These are phyloP conservation scores for Campylomormyrus numenius DNA, from an alignment of 2,113 vertebrate species.

Conservation along the genomic window DNA sequence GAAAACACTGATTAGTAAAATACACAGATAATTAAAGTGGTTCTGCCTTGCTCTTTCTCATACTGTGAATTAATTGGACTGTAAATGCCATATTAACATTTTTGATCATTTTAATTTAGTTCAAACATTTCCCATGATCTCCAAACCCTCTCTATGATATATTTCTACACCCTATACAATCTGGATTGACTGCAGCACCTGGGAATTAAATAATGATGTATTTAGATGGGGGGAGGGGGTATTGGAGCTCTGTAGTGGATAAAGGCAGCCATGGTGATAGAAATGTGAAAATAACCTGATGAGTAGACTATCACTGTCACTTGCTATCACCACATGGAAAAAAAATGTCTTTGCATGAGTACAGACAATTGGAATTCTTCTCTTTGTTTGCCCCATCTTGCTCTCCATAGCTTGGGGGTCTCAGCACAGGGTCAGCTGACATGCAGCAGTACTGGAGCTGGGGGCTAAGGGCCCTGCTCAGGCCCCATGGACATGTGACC, in stretches of 20 bases:
- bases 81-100: slow-evolving; percentile 11
- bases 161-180: background rate
- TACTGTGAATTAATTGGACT: background rate
- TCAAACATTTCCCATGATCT: background rate
- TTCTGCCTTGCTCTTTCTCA: background rate
- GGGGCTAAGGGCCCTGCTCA: too few species aligned
- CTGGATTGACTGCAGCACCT: slow-evolving; percentile 21
- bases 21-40: background rate
- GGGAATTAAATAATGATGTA: background rate
- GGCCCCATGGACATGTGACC: too few species aligned
- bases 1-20: slow-evolving; percentile 12
- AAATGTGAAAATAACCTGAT: background rate
- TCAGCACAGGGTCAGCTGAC: too few species aligned
- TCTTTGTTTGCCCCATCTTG: too few species aligned
- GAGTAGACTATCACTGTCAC: background rate
- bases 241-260: background rate
- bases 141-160: background rate
- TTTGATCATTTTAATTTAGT: slow-evolving; percentile 3
- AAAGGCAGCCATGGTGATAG: background rate
- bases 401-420: too few species aligned
- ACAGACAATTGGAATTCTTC: too few species aligned
- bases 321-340: background rate
- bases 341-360: background rate
- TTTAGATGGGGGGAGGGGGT: background rate
- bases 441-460: too few species aligned